phyloP scores from a whole-genome alignment of 1,140 invertebrate genomes.

The Anastrepha ludens region DNA sequence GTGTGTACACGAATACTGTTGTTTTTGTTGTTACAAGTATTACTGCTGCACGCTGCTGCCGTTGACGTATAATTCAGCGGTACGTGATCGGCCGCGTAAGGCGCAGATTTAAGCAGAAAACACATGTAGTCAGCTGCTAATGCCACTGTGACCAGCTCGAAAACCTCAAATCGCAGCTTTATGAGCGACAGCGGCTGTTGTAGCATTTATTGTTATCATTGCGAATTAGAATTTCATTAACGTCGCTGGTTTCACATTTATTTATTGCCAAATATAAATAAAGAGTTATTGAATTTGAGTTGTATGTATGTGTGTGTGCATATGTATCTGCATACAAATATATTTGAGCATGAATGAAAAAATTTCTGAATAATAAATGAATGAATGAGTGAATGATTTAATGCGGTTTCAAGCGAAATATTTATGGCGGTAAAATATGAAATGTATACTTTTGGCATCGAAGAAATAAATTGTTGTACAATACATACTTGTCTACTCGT shows the following conservation, averaged over 20 bases:
- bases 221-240: conserved; percentile 70
- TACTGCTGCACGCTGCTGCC: not conserved
- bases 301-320: no score
- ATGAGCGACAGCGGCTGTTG: conserved; percentile 54
- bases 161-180: conserved; percentile 61
- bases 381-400: conserved; percentile 11
- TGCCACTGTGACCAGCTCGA: not conserved
- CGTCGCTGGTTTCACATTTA: conserved; percentile 61
- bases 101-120: conserved; percentile 70
- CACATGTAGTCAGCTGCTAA: conserved; percentile 71
- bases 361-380: not conserved
- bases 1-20: not conserved
- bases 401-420: no score
- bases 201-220: conserved; percentile 64
- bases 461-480: not conserved
- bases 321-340: not conserved
- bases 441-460: not conserved
- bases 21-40: not conserved
- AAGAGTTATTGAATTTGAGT: conserved; percentile 33
- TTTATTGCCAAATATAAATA: conserved; percentile 43
- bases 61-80: conserved; percentile 36
- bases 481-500: no score
- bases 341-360: not conserved
- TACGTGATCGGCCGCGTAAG: conserved; percentile 67
- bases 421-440: no score